A percentile compares a stretch with the other conserved stretches of the same genome.
These are phyloP conservation scores for Elephas maximus DNA, from an alignment of 2,113 vertebrate genomes.

Conservation along the genomic window DNA sequence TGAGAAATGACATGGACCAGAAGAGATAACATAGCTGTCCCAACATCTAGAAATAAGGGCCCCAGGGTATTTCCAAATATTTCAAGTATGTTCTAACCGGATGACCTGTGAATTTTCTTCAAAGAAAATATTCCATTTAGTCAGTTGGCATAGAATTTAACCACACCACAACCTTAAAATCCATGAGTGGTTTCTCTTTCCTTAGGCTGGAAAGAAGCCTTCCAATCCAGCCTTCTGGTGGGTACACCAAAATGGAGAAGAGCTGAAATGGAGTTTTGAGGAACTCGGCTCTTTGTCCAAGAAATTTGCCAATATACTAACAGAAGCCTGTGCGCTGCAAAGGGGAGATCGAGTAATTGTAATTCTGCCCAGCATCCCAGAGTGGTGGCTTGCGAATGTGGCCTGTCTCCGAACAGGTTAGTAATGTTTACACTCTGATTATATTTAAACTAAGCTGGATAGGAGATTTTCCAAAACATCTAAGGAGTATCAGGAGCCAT, in stretches of 20 bases:
- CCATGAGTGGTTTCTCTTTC: constrained; percentile 42
- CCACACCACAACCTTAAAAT: not conserved
- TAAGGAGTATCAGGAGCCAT: not conserved
- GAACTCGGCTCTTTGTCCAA: constrained; percentile 90
- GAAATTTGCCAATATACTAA: constrained; percentile 89
- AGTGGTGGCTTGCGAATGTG: constrained; percentile 93
- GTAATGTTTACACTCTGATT: constrained; percentile 9
- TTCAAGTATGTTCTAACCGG: not conserved
- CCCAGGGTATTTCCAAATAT: not conserved
- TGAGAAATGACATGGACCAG: not conserved
- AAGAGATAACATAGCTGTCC: not conserved
- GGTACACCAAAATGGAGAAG: constrained; percentile 84
- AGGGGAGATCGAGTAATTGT: constrained; percentile 89
- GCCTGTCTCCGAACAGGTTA: constrained; percentile 92
- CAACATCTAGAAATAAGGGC: constrained; percentile 24
- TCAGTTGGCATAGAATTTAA: constrained; percentile 11
- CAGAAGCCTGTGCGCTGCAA: constrained; percentile 86
- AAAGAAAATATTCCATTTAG: not conserved
- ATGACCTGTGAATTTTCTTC: not conserved
- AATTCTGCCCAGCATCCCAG: constrained; percentile 90
- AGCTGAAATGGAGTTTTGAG: constrained; percentile 92
- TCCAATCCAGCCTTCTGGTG: constrained; percentile 91
- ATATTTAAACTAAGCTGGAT: not conserved
- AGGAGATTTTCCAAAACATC: constrained; percentile 2
- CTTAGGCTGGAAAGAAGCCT: constrained; percentile 83